Evolutionary conservation across 35 echinoderm and acorn worm species (phyloP).

Genomic region (Holothuria glaberrima): DNA sequence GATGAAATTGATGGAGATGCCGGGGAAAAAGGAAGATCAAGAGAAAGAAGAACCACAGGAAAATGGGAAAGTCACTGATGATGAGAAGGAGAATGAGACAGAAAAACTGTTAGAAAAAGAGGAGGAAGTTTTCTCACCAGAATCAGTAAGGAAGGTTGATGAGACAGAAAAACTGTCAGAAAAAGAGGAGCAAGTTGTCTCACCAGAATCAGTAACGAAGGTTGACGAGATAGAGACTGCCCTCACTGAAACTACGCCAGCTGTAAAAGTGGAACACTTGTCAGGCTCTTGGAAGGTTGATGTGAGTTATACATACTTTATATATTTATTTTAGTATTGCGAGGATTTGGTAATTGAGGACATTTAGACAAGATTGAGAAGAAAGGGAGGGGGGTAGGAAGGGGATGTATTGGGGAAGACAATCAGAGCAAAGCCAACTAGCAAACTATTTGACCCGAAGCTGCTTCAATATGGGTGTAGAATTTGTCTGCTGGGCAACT

Average conservation of each 20-base stretch:
- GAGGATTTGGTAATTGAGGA: too few species aligned
- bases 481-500: too few species aligned
- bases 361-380: too few species aligned
- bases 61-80: not conserved
- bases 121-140: not conserved
- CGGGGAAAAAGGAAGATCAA: not conserved
- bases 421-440: too few species aligned
- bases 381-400: too few species aligned
- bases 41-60: conserved; percentile 1
- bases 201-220: too few species aligned
- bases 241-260: not conserved
- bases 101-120: not conserved
- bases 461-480: too few species aligned
- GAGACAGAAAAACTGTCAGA: not conserved
- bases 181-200: not conserved
- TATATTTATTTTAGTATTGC: too few species aligned
- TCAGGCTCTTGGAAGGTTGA: conserved; percentile 37
- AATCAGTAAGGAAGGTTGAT: too few species aligned
- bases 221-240: too few species aligned
- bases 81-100: not conserved
- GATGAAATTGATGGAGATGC: conserved; percentile 20
- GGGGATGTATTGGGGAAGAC: too few species aligned
- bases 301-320: not conserved
- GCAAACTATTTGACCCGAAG: too few species aligned
- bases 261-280: not conserved